These are phyloP conservation scores for Spheniscus humboldti DNA, from an alignment of 2,797 vertebrate species.

Conservation along the genomic window DNA sequence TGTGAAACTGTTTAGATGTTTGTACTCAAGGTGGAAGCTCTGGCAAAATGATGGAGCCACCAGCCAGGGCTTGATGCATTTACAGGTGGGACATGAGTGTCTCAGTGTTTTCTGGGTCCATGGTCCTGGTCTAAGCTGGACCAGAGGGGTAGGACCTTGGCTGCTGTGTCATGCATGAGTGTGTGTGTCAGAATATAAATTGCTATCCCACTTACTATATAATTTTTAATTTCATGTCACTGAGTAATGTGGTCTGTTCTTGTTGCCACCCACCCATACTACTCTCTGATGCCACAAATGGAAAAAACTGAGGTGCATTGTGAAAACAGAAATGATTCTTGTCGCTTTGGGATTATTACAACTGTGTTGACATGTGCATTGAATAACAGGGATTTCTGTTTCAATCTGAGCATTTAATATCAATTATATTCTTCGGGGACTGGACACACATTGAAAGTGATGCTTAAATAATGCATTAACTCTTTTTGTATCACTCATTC, in stretches of 20 bases:
- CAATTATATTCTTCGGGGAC: neutral
- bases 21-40: fast-evolving
- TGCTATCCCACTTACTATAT: neutral
- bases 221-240: neutral
- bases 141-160: neutral
- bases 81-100: fast-evolving
- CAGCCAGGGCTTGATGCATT: neutral
- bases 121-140: neutral
- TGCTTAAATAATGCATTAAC: neutral
- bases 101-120: neutral
- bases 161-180: fast-evolving
- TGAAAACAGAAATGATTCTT: neutral
- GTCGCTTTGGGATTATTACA: neutral
- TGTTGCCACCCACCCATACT: fast-evolving
- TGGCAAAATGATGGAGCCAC: neutral
- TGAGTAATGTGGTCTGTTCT: neutral
- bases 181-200: neutral
- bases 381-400: neutral
- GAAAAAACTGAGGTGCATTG: neutral
- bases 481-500: neutral
- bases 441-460: neutral
- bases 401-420: neutral
- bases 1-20: neutral
- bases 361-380: neutral
- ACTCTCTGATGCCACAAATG: neutral